phyloP scores from a whole-genome alignment of 2,888 invertebrate genomes.

The Graphium colonna region DNA sequence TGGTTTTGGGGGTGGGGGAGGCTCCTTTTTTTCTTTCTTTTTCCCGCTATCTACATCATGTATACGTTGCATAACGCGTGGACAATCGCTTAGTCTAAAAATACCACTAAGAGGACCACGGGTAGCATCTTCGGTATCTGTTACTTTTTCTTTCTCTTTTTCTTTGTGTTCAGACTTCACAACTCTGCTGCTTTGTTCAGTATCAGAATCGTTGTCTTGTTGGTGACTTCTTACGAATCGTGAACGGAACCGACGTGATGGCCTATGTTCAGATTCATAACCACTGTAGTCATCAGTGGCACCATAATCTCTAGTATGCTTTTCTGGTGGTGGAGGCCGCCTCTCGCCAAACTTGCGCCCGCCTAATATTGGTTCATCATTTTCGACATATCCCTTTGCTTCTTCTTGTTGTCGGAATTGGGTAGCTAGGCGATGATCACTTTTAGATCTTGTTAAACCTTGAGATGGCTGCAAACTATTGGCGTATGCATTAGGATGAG shows the following conservation, averaged over 20 bases:
- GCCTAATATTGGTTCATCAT: constrained; percentile 85
- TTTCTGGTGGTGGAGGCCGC: constrained; percentile 73
- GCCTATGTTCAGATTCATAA: constrained; percentile 82
- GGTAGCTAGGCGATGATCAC: constrained; percentile 93
- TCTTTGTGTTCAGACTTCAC: constrained; percentile 84
- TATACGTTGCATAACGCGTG: constrained; percentile 92
- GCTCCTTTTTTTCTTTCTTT: constrained; percentile 89
- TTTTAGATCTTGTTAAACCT: constrained; percentile 94
- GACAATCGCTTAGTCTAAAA: constrained; percentile 91
- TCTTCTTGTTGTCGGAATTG: constrained; percentile 94
- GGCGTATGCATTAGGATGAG: constrained; percentile 81
- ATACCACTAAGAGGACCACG: constrained; percentile 93
- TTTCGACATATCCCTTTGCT: constrained; percentile 81
- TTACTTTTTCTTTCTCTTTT: constrained; percentile 84
- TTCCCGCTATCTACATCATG: constrained; percentile 88
- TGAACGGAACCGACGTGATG: constrained; percentile 85
- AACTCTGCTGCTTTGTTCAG: constrained; percentile 80
- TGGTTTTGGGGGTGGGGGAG: constrained; percentile 75
- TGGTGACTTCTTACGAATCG: constrained; percentile 84
- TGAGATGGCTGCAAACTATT: constrained; percentile 82
- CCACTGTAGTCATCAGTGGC: constrained; percentile 84
- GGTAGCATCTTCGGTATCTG: constrained; percentile 94
- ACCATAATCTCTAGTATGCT: constrained; percentile 80
- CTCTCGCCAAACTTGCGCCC: constrained; percentile 90
- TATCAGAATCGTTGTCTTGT: constrained; percentile 88